Evolutionary conservation across 2,113 vertebrate genomes (phyloP), one percentile per base, ranked within the genome.

Genomic region (Lasiurus cinereus): DNA sequence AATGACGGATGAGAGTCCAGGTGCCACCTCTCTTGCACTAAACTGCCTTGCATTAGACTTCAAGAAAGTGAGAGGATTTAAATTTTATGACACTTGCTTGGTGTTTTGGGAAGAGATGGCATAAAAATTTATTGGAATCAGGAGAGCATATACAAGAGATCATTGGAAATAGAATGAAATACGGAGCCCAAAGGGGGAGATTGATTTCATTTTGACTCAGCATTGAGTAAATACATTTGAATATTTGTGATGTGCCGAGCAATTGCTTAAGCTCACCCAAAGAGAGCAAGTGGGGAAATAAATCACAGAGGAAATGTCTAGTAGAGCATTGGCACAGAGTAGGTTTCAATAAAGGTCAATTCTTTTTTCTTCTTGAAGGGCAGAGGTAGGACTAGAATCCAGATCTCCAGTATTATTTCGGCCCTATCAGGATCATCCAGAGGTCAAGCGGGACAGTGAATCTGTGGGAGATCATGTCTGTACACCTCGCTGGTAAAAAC

Each of bases 171-270:
- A 12, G 14, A 62, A 24, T 11, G 85, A 24, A 90, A 56, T 73
- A 50, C 1, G 21, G 74, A 94, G 31, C 66, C 46, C 10, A 33
- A 52, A 84, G 46, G 84, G 6, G 54, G 48, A 83, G 59, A 77
- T 3, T 33, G 69, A 43, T 67, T 94, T 92, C 27, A 59, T 69
- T 70, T 88, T 19, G 66, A 59, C 39, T 88, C 43, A 56, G 54
- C 48, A 46, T 24, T 78, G 74, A 78, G 72, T 91, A 82, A 66
- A 90, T 54, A 27, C 56, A 74, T 82, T 29, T 70, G 62, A 94
- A 83, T 79, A 77, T 84, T 56, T 5, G 6, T 76, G 50, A 85
- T 83, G 73, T 73, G 78, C 78, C 82, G 70, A 76, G 24, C 48
- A 87, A 76, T 31, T 76, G 43, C 22, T n/a, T 74, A 73, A 31